Conservation (phyloP, 2,113 vertebrate species). For the Siniperca chuatsi region DNA sequence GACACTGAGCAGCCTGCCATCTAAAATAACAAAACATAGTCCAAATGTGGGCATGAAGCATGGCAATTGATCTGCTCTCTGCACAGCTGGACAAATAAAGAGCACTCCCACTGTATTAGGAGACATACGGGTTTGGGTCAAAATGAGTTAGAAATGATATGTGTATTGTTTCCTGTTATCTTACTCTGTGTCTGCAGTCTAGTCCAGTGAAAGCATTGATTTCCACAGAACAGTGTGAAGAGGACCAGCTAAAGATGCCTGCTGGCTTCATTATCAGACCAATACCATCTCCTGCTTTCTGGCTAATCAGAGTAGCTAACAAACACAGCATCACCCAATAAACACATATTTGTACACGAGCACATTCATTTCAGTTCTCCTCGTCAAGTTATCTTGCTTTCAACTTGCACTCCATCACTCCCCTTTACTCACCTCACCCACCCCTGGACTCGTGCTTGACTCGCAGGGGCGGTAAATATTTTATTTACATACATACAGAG, state of each 20-base stretch:
- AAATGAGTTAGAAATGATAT: conserved; percentile 24
- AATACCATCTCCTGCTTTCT: conserved; percentile 20
- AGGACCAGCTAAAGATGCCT: conserved; percentile 24
- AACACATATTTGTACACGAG: neutral
- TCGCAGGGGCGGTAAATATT: conserved; percentile 13
- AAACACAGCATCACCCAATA: neutral
- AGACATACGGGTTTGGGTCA: neutral
- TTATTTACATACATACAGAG: conserved; percentile 15
- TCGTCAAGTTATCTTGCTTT: neutral
- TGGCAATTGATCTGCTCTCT: conserved; percentile 5
- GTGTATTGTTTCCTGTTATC: conserved; percentile 15
- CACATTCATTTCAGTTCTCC: neutral
- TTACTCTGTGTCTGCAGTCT: conserved; percentile 12
- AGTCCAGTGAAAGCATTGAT: conserved; percentile 14
- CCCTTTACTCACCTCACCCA: neutral
- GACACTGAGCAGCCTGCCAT: neutral
- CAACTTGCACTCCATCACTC: neutral
- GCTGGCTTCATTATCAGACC: conserved; percentile 45
- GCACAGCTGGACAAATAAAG: conserved; percentile 6
- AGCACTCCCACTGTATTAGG: neutral
- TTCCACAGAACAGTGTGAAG: conserved; percentile 22
- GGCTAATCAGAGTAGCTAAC: conserved; percentile 2
- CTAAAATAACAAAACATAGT: conserved; percentile 10
- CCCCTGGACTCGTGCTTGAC: neutral
- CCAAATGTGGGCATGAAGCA: conserved; percentile 1